A percentile compares a stretch with the other conserved stretches of the same genome.
Conservation (phyloP, 2,797 vertebrate genomes). For the Eidolon dupreanum region DNA sequence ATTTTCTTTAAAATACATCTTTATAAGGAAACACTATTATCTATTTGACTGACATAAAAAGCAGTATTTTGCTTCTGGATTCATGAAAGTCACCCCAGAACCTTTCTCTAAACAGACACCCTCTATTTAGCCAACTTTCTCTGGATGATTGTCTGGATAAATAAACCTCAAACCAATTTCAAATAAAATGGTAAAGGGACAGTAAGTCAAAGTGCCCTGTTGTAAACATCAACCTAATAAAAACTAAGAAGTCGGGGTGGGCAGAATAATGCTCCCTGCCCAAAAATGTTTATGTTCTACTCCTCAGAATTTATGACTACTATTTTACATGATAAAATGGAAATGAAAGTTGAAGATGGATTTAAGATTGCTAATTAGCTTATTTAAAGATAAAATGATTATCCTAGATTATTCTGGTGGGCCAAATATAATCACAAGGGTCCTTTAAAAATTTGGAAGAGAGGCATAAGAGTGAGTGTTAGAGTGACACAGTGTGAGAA, state of each 20-base stretch:
- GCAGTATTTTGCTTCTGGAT: background rate
- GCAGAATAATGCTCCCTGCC: background rate
- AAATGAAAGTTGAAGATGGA: background rate
- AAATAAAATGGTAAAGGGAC: background rate
- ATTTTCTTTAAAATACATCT: background rate
- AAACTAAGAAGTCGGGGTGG: background rate
- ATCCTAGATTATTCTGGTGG: background rate
- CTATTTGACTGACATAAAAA: background rate
- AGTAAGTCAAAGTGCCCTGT: background rate
- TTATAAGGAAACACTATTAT: background rate
- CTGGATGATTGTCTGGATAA: background rate
- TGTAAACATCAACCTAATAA: background rate
- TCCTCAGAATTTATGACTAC: background rate
- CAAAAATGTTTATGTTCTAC: background rate
- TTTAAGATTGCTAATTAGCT: background rate
- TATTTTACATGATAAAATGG: background rate
- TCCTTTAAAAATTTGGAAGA: background rate
- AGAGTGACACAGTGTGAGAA: background rate
- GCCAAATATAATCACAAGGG: background rate
- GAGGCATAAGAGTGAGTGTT: background rate
- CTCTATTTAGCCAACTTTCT: background rate
- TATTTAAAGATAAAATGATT: background rate
- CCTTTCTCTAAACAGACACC: background rate
- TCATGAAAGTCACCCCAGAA: background rate
- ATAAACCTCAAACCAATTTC: background rate